These are phyloP conservation scores for Napeogenes sylphis DNA, from an alignment of 2,888 invertebrate species.

Conservation along the genomic window DNA sequence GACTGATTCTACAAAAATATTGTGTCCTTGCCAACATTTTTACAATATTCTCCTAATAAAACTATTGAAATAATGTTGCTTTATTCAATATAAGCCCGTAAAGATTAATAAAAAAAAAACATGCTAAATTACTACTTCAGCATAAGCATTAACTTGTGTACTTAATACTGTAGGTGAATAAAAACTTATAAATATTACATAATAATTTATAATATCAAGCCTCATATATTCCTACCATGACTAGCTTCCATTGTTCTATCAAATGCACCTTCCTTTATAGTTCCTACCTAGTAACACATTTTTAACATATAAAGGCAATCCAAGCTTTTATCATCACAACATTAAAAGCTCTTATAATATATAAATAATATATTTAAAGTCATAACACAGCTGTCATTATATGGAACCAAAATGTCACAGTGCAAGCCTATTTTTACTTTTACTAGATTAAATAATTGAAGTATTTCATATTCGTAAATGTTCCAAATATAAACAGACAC, in stretches of 20 bases:
- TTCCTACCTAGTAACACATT: conserved; percentile 30
- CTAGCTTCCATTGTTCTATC: conserved; percentile 55
- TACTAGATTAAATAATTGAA: background rate
- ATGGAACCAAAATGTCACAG: conserved; percentile 1
- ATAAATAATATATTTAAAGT: conserved; percentile 2
- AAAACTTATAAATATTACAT: too few species aligned
- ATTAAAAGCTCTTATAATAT: conserved; percentile 12
- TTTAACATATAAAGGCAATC: background rate
- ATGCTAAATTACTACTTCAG: too few species aligned
- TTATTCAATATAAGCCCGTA: too few species aligned
- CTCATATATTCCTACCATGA: conserved; percentile 44
- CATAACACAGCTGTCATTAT: background rate
- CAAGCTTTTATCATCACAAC: conserved; percentile 14
- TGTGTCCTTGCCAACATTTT: background rate
- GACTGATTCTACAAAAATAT: conserved; percentile 5
- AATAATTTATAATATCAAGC: conserved; percentile 28
- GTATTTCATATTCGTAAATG: background rate
- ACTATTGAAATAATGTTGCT: too few species aligned
- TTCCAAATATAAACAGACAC: background rate
- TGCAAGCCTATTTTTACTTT: background rate
- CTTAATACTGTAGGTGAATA: conserved; percentile 30
- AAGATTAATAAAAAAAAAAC: too few species aligned
- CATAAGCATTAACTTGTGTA: too few species aligned
- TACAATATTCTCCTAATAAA: too few species aligned
- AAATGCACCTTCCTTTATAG: conserved; percentile 42